These are phyloP conservation scores for Carassius auratus DNA, from an alignment of 2,113 vertebrate species.

Conservation along the genomic window DNA sequence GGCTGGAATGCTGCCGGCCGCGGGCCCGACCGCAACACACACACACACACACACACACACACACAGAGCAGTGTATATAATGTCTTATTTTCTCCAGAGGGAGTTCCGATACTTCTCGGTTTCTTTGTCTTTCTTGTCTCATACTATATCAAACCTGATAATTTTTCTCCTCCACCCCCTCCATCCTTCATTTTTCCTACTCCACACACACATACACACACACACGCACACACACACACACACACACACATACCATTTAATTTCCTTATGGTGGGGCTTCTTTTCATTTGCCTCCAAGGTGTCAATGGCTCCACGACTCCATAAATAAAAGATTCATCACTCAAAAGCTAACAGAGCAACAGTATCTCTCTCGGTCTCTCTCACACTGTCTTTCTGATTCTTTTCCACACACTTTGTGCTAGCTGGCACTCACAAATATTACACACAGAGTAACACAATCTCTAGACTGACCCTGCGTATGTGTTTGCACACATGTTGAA, in stretches of 20 bases:
- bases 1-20: constrained; percentile 11
- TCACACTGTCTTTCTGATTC: background rate
- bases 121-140: background rate
- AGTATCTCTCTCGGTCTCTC: background rate
- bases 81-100: background rate
- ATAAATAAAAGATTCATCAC: constrained; percentile 42
- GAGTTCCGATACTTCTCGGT: background rate
- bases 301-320: constrained; percentile 15
- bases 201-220: constrained; percentile 1
- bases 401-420: constrained; percentile 28
- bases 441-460: constrained; percentile 22
- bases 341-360: constrained; percentile 27
- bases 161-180: background rate
- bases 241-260: background rate
- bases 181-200: constrained; percentile 27
- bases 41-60: background rate
- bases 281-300: constrained; percentile 40
- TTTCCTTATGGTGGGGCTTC: constrained; percentile 4
- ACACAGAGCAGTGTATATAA: background rate
- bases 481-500: constrained; percentile 51
- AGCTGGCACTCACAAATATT: constrained; percentile 3
- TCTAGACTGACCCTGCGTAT: constrained; percentile 8
- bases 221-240: no score
- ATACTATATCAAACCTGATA: background rate
- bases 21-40: background rate